phyloP scores from a whole-genome alignment of 2,797 vertebrate species.

The Nasua narica region DNA sequence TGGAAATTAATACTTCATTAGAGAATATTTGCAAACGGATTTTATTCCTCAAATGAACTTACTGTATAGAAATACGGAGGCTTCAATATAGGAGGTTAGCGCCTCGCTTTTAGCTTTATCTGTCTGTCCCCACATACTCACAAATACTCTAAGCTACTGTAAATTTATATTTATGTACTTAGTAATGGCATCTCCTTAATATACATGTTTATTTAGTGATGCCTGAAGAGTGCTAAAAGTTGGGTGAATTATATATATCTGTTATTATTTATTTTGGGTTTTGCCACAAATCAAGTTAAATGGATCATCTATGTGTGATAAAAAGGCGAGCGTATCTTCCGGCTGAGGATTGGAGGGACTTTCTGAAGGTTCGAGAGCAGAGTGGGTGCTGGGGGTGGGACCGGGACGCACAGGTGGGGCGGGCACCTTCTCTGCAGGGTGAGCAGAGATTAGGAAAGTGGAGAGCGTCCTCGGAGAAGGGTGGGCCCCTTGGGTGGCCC shows the following conservation, averaged over 20 bases:
- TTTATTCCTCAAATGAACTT: constrained; percentile 54
- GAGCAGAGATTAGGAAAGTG: background rate
- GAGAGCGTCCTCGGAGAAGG: fast-evolving
- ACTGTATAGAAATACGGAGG: background rate
- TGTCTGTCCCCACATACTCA: background rate
- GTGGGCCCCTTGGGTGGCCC: fast-evolving
- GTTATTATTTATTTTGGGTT: background rate
- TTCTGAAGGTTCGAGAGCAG: background rate
- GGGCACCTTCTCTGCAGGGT: background rate
- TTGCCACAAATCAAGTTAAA: background rate
- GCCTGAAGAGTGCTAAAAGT: background rate
- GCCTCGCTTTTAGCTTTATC: background rate
- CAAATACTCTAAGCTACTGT: background rate
- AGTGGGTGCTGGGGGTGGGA: no score
- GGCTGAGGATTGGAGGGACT: background rate
- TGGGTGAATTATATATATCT: background rate
- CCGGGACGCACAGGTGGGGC: background rate
- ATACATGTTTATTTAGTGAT: constrained; percentile 9
- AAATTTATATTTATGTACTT: background rate
- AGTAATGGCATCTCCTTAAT: background rate
- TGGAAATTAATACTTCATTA: constrained; percentile 44
- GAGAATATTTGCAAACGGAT: constrained; percentile 28
- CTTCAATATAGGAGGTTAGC: background rate
- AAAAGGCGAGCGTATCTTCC: background rate
- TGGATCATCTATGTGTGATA: background rate